Percentiles rank a stretch among this genome's conserved stretches.
These are phyloP conservation scores for Psittacula echo DNA, from an alignment of 2,797 vertebrate genomes.

Conservation along the genomic window DNA sequence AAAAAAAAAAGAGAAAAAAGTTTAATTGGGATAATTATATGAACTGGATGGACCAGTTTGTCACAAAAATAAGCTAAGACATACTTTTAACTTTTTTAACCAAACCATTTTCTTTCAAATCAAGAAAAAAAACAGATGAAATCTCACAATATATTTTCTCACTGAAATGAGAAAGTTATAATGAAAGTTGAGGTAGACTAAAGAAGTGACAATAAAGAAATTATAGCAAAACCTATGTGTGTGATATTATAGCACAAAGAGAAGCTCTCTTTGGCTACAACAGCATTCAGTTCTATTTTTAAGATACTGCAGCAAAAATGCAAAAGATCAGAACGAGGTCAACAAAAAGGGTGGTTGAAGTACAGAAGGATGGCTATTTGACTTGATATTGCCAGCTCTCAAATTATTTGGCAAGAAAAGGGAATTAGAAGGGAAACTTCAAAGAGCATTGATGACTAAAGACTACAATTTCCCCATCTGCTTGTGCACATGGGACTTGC, in stretches of 20 bases:
- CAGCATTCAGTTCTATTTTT: background rate
- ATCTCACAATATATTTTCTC: background rate
- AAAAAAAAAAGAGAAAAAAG: background rate
- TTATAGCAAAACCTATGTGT: background rate
- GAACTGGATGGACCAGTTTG: background rate
- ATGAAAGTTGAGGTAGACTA: background rate
- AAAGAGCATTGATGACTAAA: conserved; percentile 41
- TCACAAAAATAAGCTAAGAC: background rate
- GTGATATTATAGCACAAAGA: background rate
- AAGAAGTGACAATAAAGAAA: background rate
- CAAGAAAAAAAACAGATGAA: background rate
- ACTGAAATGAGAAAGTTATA: background rate
- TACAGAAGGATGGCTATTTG: background rate
- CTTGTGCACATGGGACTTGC: conserved; percentile 30
- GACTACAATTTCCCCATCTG: conserved; percentile 44
- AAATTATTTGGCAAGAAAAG: conserved; percentile 65
- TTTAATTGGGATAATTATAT: background rate
- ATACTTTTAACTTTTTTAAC: background rate
- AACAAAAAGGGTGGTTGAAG: background rate
- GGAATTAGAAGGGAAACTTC: conserved; percentile 59
- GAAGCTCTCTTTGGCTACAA: background rate
- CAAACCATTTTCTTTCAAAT: background rate
- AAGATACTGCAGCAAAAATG: background rate
- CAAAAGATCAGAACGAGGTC: background rate
- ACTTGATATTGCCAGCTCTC: conserved; percentile 16